Conservation (phyloP, 2,113 vertebrate genomes). For the Glaucidium brasilianum region DNA sequence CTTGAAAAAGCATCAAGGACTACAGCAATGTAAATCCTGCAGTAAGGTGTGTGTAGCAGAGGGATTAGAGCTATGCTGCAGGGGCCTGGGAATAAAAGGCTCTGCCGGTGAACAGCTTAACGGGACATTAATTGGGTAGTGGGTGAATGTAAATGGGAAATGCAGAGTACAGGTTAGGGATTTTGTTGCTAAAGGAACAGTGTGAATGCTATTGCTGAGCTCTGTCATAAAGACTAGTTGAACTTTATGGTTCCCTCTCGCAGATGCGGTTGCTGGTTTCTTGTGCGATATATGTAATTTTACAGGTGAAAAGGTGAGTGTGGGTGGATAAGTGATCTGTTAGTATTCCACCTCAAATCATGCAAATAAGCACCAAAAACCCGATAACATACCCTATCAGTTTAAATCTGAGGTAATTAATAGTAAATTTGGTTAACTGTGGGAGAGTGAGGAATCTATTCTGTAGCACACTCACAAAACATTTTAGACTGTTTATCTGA, state of each 20-base stretch:
- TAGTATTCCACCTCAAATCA: background rate
- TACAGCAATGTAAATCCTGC: background rate
- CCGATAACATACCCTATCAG: background rate
- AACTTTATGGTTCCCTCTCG: background rate
- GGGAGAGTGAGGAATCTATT: background rate
- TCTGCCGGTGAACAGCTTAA: background rate
- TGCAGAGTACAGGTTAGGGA: background rate
- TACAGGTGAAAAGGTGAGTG: background rate
- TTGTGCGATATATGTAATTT: background rate
- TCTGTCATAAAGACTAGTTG: background rate
- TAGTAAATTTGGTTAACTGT: background rate
- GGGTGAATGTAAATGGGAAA: background rate
- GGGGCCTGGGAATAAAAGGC: background rate
- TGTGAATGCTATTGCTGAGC: background rate
- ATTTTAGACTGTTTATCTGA: background rate
- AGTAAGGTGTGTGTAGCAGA: background rate
- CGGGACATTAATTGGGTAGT: background rate
- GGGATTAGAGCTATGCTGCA: background rate
- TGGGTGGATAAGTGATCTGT: background rate
- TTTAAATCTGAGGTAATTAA: background rate
- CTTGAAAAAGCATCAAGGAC: background rate
- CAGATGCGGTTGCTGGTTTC: background rate
- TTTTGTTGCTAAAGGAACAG: background rate
- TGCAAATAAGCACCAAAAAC: background rate
- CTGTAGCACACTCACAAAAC: background rate